Evolutionary conservation across 2,113 vertebrate species (phyloP), one percentile per base, ranked within the genome.

Genomic region (Paradisaea rubra): DNA sequence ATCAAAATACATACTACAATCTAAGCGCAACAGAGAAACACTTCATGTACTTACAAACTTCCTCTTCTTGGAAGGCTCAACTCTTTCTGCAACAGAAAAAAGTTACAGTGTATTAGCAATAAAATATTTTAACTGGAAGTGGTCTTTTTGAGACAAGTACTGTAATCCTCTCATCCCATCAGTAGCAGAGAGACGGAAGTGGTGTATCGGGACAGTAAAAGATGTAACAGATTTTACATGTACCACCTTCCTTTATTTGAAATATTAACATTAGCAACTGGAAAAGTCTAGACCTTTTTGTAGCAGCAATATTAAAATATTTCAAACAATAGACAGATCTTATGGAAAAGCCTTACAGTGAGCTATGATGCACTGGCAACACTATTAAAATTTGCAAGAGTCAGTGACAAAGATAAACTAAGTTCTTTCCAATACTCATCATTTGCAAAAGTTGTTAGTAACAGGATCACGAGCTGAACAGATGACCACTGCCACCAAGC

Each of bases 11-110:
- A 70, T 28, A 74, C 45, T 60, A 27, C 18, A 78, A 18, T n/a
- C 33, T 79, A 13, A 89, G 30, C 42, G 64, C 6, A 93, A 81
- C 0, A 74, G 47, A 94, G 10, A 97, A 22, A 80, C 91, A 86
- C 47, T 81, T 66, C 5, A 80, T 82, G 54, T 99, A 99, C 99
- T 99, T 97, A 99, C 99, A 99, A 92, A 97, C 99, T 99, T 98
- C 99, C 99, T 98, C 99, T 98, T 98, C 99, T 98, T 70, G 99
- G 99, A 96, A 99, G 99, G 96, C 99, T 99, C 97, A 99, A 95
- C 96, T 99, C 99, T 89, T 99, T 99, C 99, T 99, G 99, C 28
- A 98, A 99, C 93, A 95, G 70, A 97, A 94, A 97, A 78, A 93
- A 80, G 60, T 79, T 45, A 80, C 6, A 89, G 44, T 42, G 39